phyloP scores from a whole-genome alignment of 2,797 vertebrate species.

The Hippopotamyrus pictus region DNA sequence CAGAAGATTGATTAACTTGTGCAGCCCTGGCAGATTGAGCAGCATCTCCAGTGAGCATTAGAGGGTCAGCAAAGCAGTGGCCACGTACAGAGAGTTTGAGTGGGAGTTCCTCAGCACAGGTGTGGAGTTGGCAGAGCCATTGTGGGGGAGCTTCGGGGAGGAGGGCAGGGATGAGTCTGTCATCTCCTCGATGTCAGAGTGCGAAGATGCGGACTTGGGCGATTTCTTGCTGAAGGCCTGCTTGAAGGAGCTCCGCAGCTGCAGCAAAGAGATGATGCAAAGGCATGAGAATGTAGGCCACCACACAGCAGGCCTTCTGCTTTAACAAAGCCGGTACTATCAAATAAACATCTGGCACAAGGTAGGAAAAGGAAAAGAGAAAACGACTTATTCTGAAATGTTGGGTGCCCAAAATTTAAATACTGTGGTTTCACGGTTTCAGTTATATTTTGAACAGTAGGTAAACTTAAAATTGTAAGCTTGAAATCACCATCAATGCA shows the following conservation, averaged over 20 bases:
- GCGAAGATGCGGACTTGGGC: conserved; percentile 92
- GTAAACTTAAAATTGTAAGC: neutral
- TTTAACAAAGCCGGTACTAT: neutral
- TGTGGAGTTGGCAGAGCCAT: conserved; percentile 62
- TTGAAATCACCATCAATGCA: neutral
- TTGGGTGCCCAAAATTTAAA: neutral
- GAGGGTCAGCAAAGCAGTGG: neutral
- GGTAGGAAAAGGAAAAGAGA: neutral
- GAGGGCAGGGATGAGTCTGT: conserved; percentile 89
- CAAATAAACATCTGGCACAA: neutral
- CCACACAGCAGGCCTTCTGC: neutral
- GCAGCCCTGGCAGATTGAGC: neutral
- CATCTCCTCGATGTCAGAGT: conserved; percentile 98
- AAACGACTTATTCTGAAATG: neutral
- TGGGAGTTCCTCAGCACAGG: conserved; percentile 83
- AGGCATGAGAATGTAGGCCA: neutral
- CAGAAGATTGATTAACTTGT: neutral
- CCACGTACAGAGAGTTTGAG: conserved; percentile 84
- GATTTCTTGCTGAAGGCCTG: conserved; percentile 98
- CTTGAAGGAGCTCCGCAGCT: conserved; percentile 98
- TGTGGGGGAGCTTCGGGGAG: conserved; percentile 87
- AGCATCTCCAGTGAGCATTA: neutral
- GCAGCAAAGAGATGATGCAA: conserved; percentile 27
- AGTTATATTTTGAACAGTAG: neutral
- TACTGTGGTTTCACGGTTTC: neutral